These are phyloP conservation scores for Grapholita molesta DNA, from an alignment of 1,140 invertebrate genomes.

Conservation along the genomic window DNA sequence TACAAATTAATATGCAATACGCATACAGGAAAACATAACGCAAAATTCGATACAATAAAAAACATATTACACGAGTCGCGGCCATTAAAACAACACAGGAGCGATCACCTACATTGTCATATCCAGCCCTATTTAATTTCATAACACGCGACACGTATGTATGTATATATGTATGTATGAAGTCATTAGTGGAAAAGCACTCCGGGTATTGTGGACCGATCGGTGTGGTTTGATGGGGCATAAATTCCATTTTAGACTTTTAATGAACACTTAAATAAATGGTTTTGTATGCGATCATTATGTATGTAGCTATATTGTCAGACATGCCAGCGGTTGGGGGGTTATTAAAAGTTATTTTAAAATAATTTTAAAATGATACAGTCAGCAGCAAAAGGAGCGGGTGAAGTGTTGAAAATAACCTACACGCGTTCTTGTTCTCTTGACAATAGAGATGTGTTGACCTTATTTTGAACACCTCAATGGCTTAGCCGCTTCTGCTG, in stretches of 20 bases:
- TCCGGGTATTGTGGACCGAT: slow-evolving; percentile 36
- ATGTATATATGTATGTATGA: slow-evolving; percentile 11
- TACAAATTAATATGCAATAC: background rate
- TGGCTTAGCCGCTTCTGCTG: no score
- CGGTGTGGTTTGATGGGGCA: slow-evolving; percentile 33
- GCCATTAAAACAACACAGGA: background rate
- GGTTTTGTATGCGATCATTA: slow-evolving; percentile 21
- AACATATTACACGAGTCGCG: background rate
- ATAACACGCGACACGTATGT: background rate
- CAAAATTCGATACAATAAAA: slow-evolving; percentile 4
- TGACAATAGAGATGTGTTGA: no score
- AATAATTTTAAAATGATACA: no score
- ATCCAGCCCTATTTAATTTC: slow-evolving; percentile 7
- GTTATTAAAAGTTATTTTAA: slow-evolving; percentile 4
- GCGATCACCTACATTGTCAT: background rate
- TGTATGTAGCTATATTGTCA: background rate
- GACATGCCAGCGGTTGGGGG: background rate
- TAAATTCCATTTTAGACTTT: slow-evolving; percentile 42
- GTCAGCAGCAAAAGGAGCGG: no score
- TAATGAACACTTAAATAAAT: slow-evolving; percentile 55
- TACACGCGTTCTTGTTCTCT: no score
- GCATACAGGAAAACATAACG: background rate
- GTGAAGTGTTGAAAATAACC: no score
- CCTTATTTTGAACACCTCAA: no score
- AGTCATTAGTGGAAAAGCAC: slow-evolving; percentile 41